These are phyloP conservation scores for Mnemiopsis leidyi DNA, from an alignment of 37 sponge, comb jelly and placozoan genomes.

Conservation along the genomic window DNA sequence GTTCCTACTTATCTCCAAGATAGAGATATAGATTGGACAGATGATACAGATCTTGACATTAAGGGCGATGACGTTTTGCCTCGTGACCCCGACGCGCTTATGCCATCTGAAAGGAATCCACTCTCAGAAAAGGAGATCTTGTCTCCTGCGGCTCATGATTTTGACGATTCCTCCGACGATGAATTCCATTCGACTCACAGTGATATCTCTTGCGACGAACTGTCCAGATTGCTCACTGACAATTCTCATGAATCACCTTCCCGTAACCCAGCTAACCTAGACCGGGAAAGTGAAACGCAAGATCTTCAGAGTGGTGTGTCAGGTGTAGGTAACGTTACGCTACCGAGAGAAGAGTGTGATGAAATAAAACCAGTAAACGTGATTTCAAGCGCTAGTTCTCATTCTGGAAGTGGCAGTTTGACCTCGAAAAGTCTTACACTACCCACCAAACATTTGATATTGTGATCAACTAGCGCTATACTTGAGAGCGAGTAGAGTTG, in stretches of 20 bases:
- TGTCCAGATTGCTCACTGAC: neutral
- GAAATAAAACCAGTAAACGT: neutral
- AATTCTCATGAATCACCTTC: neutral
- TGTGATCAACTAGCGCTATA: neutral
- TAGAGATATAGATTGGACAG: neutral
- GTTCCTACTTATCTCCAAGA: neutral
- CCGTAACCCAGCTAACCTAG: neutral
- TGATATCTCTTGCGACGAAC: neutral
- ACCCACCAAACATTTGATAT: neutral
- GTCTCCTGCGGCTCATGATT: neutral
- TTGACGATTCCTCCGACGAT: neutral
- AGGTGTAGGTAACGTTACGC: neutral
- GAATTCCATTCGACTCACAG: conserved; percentile 25
- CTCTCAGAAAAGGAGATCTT: neutral
- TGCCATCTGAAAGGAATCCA: neutral
- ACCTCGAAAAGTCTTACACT: neutral
- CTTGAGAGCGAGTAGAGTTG: too few species aligned
- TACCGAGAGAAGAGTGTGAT: neutral
- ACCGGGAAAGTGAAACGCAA: neutral
- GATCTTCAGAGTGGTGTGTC: neutral
- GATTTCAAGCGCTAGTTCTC: neutral
- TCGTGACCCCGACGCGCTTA: neutral
- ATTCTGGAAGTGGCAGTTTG: neutral
- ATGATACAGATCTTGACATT: neutral
- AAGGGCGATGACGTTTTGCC: neutral